These are phyloP conservation scores for Sitta europaea DNA, from an alignment of 2,113 vertebrate genomes.

Conservation along the genomic window DNA sequence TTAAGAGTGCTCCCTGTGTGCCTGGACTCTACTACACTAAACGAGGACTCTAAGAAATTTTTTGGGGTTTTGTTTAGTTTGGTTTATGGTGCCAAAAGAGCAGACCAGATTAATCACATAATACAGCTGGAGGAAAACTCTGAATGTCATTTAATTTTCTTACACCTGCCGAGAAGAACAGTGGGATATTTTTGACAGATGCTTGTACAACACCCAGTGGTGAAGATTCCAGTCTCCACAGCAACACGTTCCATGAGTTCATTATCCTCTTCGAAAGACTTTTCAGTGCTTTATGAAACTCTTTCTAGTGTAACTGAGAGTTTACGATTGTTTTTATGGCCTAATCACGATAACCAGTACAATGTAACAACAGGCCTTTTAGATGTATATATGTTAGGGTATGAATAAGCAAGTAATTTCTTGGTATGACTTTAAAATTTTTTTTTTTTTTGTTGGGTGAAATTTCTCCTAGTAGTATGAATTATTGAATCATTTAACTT, in stretches of 20 bases:
- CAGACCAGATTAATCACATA: background rate
- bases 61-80: background rate
- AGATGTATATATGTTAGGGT: background rate
- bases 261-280: background rate
- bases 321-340: background rate
- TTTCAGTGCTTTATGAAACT: background rate
- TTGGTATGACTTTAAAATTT: background rate
- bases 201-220: fast-evolving
- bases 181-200: background rate
- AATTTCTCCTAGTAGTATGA: background rate
- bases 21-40: background rate
- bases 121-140: background rate
- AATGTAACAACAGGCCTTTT: background rate
- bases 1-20: background rate
- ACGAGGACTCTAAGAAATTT: background rate
- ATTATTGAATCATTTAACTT: background rate
- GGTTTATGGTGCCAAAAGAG: background rate
- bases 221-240: background rate
- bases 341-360: background rate
- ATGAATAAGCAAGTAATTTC: background rate
- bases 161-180: background rate
- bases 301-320: background rate
- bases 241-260: background rate
- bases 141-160: background rate
- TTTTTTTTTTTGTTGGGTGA: background rate